Percentiles rank a stretch among this genome's conserved stretches.
These are phyloP conservation scores for Oreochromis mossambicus DNA, from an alignment of 2,797 vertebrate genomes.

Conservation along the genomic window DNA sequence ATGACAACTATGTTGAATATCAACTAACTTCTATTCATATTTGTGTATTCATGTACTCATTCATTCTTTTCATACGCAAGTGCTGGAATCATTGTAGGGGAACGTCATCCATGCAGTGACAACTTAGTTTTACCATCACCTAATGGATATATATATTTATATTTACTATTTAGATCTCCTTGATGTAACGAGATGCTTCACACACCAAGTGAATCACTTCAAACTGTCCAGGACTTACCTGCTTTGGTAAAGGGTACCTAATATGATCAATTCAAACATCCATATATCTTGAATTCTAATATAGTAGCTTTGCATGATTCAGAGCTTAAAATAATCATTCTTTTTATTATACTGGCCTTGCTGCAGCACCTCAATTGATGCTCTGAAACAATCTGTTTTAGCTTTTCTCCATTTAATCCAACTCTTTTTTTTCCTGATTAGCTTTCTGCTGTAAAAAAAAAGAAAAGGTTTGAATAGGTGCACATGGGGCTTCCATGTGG, in stretches of 20 bases:
- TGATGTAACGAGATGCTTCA: background rate
- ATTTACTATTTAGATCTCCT: no score
- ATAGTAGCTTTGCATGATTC: background rate
- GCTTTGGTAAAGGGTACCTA: background rate
- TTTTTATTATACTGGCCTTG: background rate
- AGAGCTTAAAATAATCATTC: background rate
- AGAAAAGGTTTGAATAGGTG: fast-evolving
- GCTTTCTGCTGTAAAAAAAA: background rate
- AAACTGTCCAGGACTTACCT: background rate
- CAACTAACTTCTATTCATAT: background rate
- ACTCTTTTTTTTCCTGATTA: background rate
- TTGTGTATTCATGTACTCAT: background rate
- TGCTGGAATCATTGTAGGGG: background rate
- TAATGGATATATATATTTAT: no score
- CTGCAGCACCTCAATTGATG: background rate
- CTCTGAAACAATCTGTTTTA: background rate
- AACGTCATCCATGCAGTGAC: background rate
- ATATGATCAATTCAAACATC: background rate
- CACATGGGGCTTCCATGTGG: background rate
- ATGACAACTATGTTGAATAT: background rate
- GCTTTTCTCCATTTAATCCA: background rate
- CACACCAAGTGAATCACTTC: background rate
- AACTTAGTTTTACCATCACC: background rate
- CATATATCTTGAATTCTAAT: background rate
- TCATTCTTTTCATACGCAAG: background rate